Conservation (phyloP, 1,140 invertebrate species). For the Apis florea region DNA sequence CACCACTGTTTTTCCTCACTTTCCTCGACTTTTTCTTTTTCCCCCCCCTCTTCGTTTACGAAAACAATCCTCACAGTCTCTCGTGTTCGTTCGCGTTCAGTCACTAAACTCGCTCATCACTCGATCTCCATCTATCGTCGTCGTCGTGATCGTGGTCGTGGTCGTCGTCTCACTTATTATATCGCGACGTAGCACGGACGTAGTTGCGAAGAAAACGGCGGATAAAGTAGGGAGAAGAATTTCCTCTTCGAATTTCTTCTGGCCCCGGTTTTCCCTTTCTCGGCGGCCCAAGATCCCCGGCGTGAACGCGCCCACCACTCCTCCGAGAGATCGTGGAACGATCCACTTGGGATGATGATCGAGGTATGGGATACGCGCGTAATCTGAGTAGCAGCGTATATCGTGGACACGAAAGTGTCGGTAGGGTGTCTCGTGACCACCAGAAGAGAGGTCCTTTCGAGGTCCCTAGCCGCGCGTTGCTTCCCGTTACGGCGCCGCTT, state of each 20-base stretch:
- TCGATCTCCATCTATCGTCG: not conserved
- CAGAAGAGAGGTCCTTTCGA: slow-evolving; percentile 65
- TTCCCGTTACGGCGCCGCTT: slow-evolving; percentile 81
- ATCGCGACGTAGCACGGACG: not conserved
- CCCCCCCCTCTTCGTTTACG: slow-evolving; percentile 7
- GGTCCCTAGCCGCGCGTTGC: slow-evolving; percentile 80
- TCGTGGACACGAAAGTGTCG: slow-evolving; percentile 55
- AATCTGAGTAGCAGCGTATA: slow-evolving; percentile 60
- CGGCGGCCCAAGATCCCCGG: slow-evolving; percentile 21
- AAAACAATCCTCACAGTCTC: not conserved
- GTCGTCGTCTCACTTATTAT: slow-evolving; percentile 24
- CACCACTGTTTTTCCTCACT: not conserved
- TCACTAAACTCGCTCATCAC: slow-evolving; percentile 34
- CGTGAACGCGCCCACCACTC: slow-evolving; percentile 21
- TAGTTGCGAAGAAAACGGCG: not conserved
- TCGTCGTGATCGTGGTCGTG: too few relatives aligned
- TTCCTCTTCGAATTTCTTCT: not conserved
- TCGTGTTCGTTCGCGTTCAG: not conserved
- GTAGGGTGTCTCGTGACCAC: slow-evolving; percentile 60
- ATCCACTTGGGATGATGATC: slow-evolving; percentile 40
- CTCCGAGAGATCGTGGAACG: slow-evolving; percentile 46
- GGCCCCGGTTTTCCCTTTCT: too few relatives aligned
- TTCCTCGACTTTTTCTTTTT: not conserved
- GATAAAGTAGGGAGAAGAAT: not conserved
- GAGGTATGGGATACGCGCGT: slow-evolving; percentile 33